phyloP scores from a whole-genome alignment of 2,888 invertebrate species.

The Polydrusus pterygomalis region DNA sequence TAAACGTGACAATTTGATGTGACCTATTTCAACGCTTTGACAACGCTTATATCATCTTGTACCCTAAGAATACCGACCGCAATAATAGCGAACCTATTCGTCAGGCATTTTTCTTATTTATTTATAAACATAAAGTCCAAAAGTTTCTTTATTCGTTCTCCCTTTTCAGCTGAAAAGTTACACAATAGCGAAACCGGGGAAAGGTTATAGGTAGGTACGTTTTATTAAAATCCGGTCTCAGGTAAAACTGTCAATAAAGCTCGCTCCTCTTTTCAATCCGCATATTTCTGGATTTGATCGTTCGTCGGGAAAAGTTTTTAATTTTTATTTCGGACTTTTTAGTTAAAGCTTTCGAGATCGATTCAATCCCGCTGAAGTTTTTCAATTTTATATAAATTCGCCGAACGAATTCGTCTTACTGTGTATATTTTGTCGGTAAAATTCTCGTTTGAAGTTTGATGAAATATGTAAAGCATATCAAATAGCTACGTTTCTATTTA shows the following conservation, averaged over 20 bases:
- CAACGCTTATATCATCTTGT: too few species aligned
- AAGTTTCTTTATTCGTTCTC: not conserved
- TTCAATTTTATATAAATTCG: constrained; percentile 24
- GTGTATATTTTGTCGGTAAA: constrained; percentile 9
- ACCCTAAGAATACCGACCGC: too few species aligned
- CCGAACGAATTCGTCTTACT: not conserved
- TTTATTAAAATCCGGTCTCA: constrained; percentile 19
- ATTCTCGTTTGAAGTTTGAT: not conserved
- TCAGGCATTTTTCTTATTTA: not conserved
- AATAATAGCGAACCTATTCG: too few species aligned
- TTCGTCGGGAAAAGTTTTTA: constrained; percentile 20
- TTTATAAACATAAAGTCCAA: not conserved
- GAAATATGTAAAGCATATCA: constrained; percentile 9
- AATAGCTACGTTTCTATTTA: not conserved
- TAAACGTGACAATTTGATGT: too few species aligned
- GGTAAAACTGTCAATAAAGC: constrained; percentile 30
- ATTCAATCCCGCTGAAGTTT: constrained; percentile 17
- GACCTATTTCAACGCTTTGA: too few species aligned
- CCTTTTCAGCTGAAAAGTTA: constrained; percentile 2
- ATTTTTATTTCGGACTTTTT: constrained; percentile 28
- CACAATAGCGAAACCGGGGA: constrained; percentile 1
- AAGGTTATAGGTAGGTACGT: constrained; percentile 18
- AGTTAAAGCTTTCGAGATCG: constrained; percentile 11
- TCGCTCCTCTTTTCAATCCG: constrained; percentile 12
- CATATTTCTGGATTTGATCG: constrained; percentile 13